Percentiles rank a stretch among this genome's conserved stretches.
Evolutionary conservation across 1,140 invertebrate genomes (phyloP).

Genomic region (Papilio polytes): DNA sequence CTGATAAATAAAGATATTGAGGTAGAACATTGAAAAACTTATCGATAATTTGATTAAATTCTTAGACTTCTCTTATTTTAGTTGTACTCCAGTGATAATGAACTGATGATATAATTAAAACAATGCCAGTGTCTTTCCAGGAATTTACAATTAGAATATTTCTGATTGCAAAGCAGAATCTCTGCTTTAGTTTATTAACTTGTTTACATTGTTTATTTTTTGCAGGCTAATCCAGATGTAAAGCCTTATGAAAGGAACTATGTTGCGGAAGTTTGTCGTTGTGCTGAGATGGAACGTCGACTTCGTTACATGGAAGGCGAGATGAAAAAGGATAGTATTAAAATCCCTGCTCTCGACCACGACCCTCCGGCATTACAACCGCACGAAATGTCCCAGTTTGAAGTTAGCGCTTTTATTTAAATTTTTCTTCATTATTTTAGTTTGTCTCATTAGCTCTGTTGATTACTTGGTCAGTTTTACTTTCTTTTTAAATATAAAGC

Average conservation of each 20-base stretch:
- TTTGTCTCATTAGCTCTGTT: background rate
- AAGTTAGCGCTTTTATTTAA: conserved; percentile 49
- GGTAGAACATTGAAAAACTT: no score
- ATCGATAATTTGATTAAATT: no score
- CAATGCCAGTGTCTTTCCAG: background rate
- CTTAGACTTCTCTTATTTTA: no score
- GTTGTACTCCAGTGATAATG: background rate
- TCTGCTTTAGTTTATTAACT: conserved; percentile 31
- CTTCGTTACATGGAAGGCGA: conserved; percentile 87
- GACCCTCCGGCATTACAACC: conserved; percentile 57
- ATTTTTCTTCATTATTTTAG: conserved; percentile 24
- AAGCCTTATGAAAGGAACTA: conserved; percentile 87
- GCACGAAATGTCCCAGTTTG: conserved; percentile 55
- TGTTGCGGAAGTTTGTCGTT: conserved; percentile 86
- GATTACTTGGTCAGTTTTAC: background rate
- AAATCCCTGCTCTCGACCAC: conserved; percentile 42
- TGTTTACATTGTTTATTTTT: conserved; percentile 40
- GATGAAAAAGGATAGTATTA: conserved; percentile 74
- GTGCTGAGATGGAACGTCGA: conserved; percentile 88
- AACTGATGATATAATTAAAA: background rate
- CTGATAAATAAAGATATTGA: no score
- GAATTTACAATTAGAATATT: background rate
- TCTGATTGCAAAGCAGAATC: conserved; percentile 5
- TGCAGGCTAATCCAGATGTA: conserved; percentile 85
- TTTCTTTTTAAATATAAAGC: background rate